Evolutionary conservation across 1,140 invertebrate genomes (phyloP), one percentile per base, ranked within the genome.

Genomic region (Platorchestia sp.): DNA sequence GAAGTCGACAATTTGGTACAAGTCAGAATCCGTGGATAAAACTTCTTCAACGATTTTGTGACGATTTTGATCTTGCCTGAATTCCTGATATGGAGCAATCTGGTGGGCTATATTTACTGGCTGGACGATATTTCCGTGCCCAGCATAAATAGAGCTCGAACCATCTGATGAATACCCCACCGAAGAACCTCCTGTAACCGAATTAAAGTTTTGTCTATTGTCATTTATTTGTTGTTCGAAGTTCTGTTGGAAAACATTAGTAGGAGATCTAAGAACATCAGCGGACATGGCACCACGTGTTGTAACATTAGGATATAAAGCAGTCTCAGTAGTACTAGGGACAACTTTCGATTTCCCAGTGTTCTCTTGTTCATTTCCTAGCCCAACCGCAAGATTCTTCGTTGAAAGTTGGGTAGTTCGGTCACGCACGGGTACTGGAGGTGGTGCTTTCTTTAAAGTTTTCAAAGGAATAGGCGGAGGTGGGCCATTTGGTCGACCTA

Each of bases 101-200:
- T 93, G 44, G 45, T 93, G 91, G 22, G 91, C 91, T 5, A 47
- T 40, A 10, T 44, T 22, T 22, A 45, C 10, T 45, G 44, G 91
- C 40, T 93, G 44, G 14, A 45, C 41, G 14, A 93, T 47, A 14
- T 45, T 45, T 44, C 91, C 91, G 36, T 45, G 43, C 36, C 91
- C 91, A 45, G 91, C 91, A 47, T 93, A 93, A 42, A 93, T 93
- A 7, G 91, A 93, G 91, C 91, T 93, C 7, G 91, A 93, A 93
- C 43, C 91, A 93, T 93, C 91, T 10, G 91, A 93, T 6, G 91
- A 45, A 45, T 93, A 93, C 47, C 91, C 91, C 7, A n/a, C 36
- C 0, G 87, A 27, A 89, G n/a, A 89, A 89, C 10, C 43, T 14
- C 41, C n/a, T 42, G 41, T 10, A 27, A 36, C 59, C 14, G 59